Conservation (phyloP, 2,888 invertebrate genomes). For the Netelia virgata region DNA sequence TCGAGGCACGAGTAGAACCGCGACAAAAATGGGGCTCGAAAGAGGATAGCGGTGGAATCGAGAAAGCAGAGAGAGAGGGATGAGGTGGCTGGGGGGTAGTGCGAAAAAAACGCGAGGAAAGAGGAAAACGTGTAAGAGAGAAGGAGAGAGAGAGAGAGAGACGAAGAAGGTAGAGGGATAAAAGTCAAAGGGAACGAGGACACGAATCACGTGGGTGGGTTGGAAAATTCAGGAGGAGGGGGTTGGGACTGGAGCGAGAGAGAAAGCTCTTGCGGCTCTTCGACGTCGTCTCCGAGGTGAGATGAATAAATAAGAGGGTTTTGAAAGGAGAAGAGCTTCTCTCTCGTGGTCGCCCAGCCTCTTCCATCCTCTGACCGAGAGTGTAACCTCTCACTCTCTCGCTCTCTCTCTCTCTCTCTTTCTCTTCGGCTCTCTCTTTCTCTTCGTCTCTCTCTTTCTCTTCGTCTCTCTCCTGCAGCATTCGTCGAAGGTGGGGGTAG, state of each 20-base stretch:
- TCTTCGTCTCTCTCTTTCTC: constrained; percentile 3
- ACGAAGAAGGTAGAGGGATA: constrained; percentile 27
- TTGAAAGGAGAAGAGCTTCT: constrained; percentile 78
- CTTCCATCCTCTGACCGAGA: constrained; percentile 58
- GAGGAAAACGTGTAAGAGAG: constrained; percentile 29
- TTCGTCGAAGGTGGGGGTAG: constrained; percentile 69
- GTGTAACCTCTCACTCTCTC: constrained; percentile 8
- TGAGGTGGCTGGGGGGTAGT: not conserved
- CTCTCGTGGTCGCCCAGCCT: constrained; percentile 76
- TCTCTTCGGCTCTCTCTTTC: constrained; percentile 3
- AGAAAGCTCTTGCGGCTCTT: constrained; percentile 13
- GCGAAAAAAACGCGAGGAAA: constrained; percentile 18
- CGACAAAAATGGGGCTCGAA: constrained; percentile 40
- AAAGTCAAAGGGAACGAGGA: constrained; percentile 43
- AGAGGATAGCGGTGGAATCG: no score
- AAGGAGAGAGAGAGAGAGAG: constrained; percentile 21
- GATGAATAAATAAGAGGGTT: constrained; percentile 84
- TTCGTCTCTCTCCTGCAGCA: constrained; percentile 27
- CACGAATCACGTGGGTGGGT: constrained; percentile 46
- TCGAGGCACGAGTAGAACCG: constrained; percentile 55
- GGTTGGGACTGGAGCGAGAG: constrained; percentile 53
- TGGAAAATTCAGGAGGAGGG: constrained; percentile 59
- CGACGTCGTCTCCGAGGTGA: constrained; percentile 77
- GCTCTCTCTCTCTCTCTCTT: constrained; percentile 11
- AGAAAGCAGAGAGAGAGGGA: not conserved